Evolutionary conservation across 2,888 invertebrate species (phyloP).

Genomic region (Smittia sp.): DNA sequence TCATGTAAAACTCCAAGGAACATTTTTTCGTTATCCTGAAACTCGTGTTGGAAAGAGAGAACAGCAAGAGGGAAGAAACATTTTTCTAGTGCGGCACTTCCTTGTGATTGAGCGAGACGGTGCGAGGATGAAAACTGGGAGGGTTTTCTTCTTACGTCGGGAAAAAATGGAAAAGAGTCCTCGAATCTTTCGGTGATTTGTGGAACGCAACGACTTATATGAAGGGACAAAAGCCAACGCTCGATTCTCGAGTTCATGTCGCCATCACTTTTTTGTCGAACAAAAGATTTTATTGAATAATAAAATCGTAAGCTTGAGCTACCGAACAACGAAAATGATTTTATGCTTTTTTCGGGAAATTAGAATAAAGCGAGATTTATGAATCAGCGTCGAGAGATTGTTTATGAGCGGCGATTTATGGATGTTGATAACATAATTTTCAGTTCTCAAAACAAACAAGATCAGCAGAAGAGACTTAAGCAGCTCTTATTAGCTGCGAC

Average conservation of each 20-base stretch:
- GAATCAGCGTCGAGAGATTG: not conserved
- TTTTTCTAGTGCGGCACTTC: not conserved
- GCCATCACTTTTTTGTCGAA: not conserved
- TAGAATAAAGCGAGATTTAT: not conserved
- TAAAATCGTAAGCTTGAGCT: not conserved
- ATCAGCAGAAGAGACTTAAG: not conserved
- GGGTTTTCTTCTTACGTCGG: conserved; percentile 13
- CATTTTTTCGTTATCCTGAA: too few relatives aligned
- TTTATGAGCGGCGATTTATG: not conserved
- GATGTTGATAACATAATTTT: not conserved
- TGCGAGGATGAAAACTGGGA: conserved; percentile 17
- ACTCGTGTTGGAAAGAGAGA: not conserved
- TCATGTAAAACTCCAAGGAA: not conserved
- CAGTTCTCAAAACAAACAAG: not conserved
- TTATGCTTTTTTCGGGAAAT: not conserved
- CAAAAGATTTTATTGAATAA: not conserved
- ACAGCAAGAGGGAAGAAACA: conserved; percentile 19
- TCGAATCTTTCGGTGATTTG: conserved; percentile 19
- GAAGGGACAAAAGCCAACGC: not conserved
- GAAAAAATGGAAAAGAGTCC: conserved; percentile 17
- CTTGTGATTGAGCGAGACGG: conserved; percentile 2
- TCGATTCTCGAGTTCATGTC: not conserved
- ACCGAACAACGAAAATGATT: not conserved
- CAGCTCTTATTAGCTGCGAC: not conserved
- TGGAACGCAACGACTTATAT: not conserved